These are phyloP conservation scores for Crambe crambe DNA, from an alignment of 37 sponge, comb jelly and placozoan species.

Conservation along the genomic window DNA sequence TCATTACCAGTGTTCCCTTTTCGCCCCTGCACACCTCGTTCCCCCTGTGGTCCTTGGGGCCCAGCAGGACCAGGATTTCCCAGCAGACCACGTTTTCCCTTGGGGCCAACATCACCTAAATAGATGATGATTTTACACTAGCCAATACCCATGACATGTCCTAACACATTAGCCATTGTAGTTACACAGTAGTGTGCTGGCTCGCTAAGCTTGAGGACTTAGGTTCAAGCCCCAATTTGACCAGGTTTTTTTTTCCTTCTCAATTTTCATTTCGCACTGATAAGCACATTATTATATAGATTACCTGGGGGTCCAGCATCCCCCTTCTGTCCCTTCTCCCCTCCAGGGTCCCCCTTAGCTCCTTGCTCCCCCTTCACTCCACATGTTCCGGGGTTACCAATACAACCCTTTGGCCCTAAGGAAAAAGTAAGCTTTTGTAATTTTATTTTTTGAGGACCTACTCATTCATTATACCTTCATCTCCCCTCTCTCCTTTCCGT, in stretches of 20 bases:
- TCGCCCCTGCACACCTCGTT: neutral
- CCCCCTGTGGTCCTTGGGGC: neutral
- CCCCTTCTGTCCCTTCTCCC: neutral
- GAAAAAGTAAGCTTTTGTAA: too few species aligned
- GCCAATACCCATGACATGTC: too few species aligned
- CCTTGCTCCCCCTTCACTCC: neutral
- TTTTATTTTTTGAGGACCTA: too few species aligned
- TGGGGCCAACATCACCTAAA: neutral
- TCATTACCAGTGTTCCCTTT: neutral
- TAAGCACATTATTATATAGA: too few species aligned
- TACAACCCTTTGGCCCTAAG: neutral
- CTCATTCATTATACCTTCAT: neutral
- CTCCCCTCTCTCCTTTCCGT: neutral
- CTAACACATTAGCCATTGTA: too few species aligned
- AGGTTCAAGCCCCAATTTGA: too few species aligned
- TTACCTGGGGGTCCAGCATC: neutral
- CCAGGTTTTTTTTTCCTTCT: too few species aligned
- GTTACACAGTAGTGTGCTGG: too few species aligned
- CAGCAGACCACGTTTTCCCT: neutral
- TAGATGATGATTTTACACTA: too few species aligned
- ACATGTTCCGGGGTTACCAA: neutral
- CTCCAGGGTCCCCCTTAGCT: neutral
- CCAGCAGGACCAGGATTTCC: neutral
- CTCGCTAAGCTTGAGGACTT: too few species aligned
- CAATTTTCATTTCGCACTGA: too few species aligned